Evolutionary conservation across 2,113 vertebrate genomes (phyloP), one percentile per base, ranked within the genome.

Genomic region (Etheostoma cragini): DNA sequence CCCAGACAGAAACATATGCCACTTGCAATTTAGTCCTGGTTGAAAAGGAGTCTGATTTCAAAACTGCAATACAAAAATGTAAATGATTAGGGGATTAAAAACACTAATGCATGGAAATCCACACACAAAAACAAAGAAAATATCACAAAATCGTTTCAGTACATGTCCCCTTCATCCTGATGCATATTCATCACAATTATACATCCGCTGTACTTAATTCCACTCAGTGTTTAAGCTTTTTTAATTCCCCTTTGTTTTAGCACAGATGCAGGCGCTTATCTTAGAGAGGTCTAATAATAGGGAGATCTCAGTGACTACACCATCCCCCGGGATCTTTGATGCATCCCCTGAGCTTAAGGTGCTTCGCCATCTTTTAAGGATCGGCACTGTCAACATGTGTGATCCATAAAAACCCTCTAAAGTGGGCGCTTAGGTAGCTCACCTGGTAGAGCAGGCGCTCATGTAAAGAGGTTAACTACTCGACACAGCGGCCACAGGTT

Each of bases 191-290:
- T 78, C 17, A 15, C 42, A 46, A 81, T 73, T 54, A 69, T 71
- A 65, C 71, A 73, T 60, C 64, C 79, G 38, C 49, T 61, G 38
- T 42, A 42, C 33, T 81, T 83, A 19, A 22, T 49, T 80, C 21
- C 46, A 78, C 68, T 76, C 33, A 38, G 72, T 74, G 67, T 50
- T 50, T 64, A 78, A 85, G 66, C 70, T 76, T 85, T 86, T 79
- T 86, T 79, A 83, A 87, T 75, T 92, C 84, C 78, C 77, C 14
- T 73, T 63, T 73, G 87, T 85, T 82, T 80, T 66, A 88, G 79
- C 72, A 69, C 83, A 81, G 82, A 84, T 86, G 79, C 74, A 61
- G 35, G 42, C 54, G 47, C 76, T 90, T 85, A 82, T 81, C 84
- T 87, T 78, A 83, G 64, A 62, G 17, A 64, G 54, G 13, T 79